Evolutionary conservation across 2,888 invertebrate genomes (phyloP).

Genomic region (Lycophotia porphyrea): DNA sequence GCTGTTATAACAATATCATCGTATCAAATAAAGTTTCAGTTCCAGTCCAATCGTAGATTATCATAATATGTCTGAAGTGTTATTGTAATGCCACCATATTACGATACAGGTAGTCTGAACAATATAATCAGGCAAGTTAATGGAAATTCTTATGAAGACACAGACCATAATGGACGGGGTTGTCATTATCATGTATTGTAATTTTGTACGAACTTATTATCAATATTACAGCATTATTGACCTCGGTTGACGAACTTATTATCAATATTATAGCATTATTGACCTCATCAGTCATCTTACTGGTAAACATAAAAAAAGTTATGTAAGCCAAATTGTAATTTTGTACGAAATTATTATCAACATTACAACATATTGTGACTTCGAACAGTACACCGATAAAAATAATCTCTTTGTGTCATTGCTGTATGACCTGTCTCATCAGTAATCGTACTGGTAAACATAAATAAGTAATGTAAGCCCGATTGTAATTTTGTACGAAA

Average conservation of each 20-base stretch:
- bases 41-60: not conserved
- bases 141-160: constrained; percentile 8
- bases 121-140: not conserved
- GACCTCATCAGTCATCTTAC: too few relatives aligned
- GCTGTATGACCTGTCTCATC: not conserved
- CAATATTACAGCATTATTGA: not conserved
- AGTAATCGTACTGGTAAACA: constrained; percentile 1
- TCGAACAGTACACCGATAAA: not conserved
- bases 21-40: not conserved
- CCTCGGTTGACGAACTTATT: not conserved
- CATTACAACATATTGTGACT: not conserved
- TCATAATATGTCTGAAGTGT: constrained; percentile 3
- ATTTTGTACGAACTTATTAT: not conserved
- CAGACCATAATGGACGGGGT: not conserved
- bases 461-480: not conserved
- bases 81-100: not conserved
- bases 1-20: not conserved
- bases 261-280: not conserved
- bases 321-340: too few relatives aligned
- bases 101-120: not conserved
- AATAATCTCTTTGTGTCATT: not conserved
- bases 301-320: too few relatives aligned
- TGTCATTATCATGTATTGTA: not conserved
- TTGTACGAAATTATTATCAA: not conserved
- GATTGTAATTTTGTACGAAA: not conserved